Evolutionary conservation across 1,140 invertebrate species (phyloP), one percentile per base, ranked within the genome.

Genomic region (Drosophila sp.): DNA sequence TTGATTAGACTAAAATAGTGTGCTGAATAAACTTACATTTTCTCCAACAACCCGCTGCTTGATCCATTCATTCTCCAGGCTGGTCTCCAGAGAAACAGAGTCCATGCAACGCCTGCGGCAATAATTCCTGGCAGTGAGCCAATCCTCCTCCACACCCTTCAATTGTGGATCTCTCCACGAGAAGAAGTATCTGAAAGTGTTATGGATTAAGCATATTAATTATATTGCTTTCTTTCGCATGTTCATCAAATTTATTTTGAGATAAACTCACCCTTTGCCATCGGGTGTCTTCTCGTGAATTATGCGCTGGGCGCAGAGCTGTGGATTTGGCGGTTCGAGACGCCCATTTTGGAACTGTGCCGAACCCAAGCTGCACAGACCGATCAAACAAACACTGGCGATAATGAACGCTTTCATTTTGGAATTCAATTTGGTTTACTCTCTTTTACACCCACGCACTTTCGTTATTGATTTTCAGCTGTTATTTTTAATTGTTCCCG

Each of bases 91-190:
- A 4, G 96, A 96, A 6, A 97, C 94, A 11, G 96, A 94, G 90
- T 97, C 96, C 96, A 97, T 97, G 92, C 96, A 97, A 21, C 96
- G 93, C 91, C 96, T 94, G 73, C 96, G 94, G 91, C 96, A 97
- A 92, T 94, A 97, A 91, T 97, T 97, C 77, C 96, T 94, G 1
- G 94, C 96, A 11, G 94, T 94, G 32, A 97, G 92, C 96, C 96
- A 97, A 91, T 97, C 96, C 75, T 95, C 92, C 92, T 97, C 95
- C 34, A 95, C 94, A 21, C 94, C 94, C 41, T 93, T 93, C 16
- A 95, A 94, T 32, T 94, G 93, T 3, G 94, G 94, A 81, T 97
- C 96, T 61, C 94, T 93, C 96, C 96, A 97, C n/a, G 96, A 96
- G 92, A 96, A 96, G 91, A 95, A 97, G 90, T 97, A 97, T 18